Conservation (phyloP, 2,113 vertebrate species). For the Aphyosemion australe region DNA sequence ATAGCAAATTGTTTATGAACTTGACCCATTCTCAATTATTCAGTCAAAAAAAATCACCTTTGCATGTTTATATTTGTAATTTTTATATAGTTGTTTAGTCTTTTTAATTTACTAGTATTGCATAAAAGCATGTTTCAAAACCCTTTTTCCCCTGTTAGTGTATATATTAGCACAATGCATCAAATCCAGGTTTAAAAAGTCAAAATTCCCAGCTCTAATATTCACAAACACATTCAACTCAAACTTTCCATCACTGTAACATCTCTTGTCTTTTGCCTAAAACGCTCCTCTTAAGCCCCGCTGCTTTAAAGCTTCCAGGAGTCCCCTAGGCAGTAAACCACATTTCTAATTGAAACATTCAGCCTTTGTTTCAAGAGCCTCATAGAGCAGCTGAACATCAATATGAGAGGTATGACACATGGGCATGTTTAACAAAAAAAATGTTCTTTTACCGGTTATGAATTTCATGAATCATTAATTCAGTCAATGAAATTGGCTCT, state of each 20-base stretch:
- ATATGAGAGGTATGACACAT: background rate
- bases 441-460: background rate
- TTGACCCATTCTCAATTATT: too few species aligned
- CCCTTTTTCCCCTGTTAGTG: too few species aligned
- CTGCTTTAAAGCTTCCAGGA: background rate
- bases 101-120: too few species aligned
- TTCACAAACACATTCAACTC: too few species aligned
- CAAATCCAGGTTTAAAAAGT: too few species aligned
- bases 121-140: too few species aligned
- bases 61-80: too few species aligned
- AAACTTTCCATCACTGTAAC: background rate
- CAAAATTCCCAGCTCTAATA: too few species aligned
- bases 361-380: background rate
- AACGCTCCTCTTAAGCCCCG: background rate
- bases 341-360: background rate
- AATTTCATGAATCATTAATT: slow-evolving; percentile 1
- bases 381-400: background rate
- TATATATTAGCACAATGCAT: too few species aligned
- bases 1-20: too few species aligned
- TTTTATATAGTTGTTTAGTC: too few species aligned
- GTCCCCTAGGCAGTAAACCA: background rate
- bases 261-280: background rate
- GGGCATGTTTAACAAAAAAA: background rate
- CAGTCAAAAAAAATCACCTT: too few species aligned
- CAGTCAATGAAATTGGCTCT: background rate